phyloP scores from a whole-genome alignment of 2,888 invertebrate species.

The Drosophila meridiana region DNA sequence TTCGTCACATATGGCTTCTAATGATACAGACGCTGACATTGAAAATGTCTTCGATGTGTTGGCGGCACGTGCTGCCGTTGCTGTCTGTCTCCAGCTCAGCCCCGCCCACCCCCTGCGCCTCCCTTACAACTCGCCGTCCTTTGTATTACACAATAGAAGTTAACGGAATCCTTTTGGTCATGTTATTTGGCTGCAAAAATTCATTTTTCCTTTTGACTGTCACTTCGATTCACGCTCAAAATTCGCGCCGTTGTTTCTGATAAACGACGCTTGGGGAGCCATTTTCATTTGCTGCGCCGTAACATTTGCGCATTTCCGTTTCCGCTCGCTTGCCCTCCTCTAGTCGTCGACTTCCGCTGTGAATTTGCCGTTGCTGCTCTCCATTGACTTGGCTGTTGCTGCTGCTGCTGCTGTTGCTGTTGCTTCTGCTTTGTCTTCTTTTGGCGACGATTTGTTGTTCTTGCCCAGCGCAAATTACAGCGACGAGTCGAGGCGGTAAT shows the following conservation, averaged over 20 bases:
- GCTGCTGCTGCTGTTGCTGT: not conserved
- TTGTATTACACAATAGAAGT: constrained; percentile 18
- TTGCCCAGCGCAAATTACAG: constrained; percentile 52
- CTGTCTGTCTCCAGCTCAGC: too few relatives aligned
- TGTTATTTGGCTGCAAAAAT: constrained; percentile 16
- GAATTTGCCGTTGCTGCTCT: constrained; percentile 21
- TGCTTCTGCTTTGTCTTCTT: constrained; percentile 16
- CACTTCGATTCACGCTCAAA: constrained; percentile 42
- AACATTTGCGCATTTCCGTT: constrained; percentile 78
- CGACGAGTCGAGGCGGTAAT: constrained; percentile 61
- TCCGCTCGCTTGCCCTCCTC: constrained; percentile 51
- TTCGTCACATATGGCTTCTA: constrained; percentile 40
- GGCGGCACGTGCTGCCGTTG: constrained; percentile 51
- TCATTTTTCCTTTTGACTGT: constrained; percentile 22
- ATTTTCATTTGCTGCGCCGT: constrained; percentile 68
- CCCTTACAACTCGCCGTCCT: not conserved
- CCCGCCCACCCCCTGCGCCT: too few relatives aligned
- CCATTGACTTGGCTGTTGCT: not conserved
- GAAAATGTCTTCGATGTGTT: constrained; percentile 59
- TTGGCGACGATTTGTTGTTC: constrained; percentile 52
- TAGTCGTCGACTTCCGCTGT: constrained; percentile 53
- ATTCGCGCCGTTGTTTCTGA: constrained; percentile 34
- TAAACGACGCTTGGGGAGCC: constrained; percentile 71
- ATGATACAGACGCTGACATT: constrained; percentile 46
- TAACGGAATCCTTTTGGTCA: constrained; percentile 31